Evolutionary conservation across 92 coral and sea anemone genomes (phyloP), one percentile per base, ranked within the genome.

Genomic region (Actinostola sp.): DNA sequence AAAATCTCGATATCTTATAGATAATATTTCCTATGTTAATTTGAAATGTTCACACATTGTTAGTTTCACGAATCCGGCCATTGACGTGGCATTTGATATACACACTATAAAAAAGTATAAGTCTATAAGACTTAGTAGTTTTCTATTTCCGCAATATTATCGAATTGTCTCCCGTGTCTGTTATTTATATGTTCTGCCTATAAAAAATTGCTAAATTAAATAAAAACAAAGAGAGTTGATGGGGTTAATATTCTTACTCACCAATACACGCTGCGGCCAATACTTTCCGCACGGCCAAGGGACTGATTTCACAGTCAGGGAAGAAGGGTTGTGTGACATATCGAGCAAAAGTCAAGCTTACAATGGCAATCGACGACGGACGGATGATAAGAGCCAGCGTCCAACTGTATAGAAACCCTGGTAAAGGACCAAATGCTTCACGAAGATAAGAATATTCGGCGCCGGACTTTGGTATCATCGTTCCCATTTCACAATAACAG

Each of bases 391-490:
- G 62, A 50, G 97, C 97, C 30, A 92, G 80, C 12, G 99, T 95
- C 99, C 99, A 95, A 31, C 97, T 89, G 86, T 88, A 95, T 1
- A 95, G 92, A 66, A 95, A 95, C 15, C 92, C 97, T 6, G 99
- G 99, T 8, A 95, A 79, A 11, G 99, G 82, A 16, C 99, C 99
- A 72, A 92, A 95, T 11, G 99, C 89, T 61, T 95, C 95, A 33
- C 76, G 62, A 12, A 95, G 83, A 70, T 95, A 95, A 8, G 97
- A 84, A 51, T 95, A 92, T 27, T 95, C 99, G 0, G 95, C 99
- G 10, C 99, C 99, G n/a, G 99, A 95, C 59, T 69, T 87, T 0
- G 97, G 97, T 49, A 95, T 95, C 99, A 95, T 91, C 0, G 99
- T 95, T 13, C 99, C 99, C 87, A 95, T 81, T 64, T 95, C 99